Evolutionary conservation across 2,888 invertebrate species (phyloP), one percentile per base, ranked within the genome.

Genomic region (Drosophila robusta): DNA sequence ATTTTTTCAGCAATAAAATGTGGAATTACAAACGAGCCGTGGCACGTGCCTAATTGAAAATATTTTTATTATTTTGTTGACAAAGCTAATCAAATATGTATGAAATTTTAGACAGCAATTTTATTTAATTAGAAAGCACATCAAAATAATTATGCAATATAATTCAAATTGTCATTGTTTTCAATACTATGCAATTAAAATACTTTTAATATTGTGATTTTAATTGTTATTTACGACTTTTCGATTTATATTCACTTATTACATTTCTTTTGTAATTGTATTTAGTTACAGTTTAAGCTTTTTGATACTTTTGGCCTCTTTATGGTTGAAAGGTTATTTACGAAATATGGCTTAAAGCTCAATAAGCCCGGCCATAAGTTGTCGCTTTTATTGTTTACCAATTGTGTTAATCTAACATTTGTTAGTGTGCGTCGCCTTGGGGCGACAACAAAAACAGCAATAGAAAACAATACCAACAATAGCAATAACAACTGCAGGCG

Each of bases 311-410:
- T 9, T 38, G 36, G 46, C 14, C 36, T 32, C 18, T 52, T 45
- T 56, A 50, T 16, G 29, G 46, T 16, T 51, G 16, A 51, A 38
- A 49, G 46, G 24, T 42, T n/a, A 42, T 42, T 54, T 29, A n/a
- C 39, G 44, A 12, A 54, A 34, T 49, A 69, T 52, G 64, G 78
- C 87, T 80, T 72, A 61, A 70, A 78, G 78, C 68, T 34, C 61
- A 42, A 67, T 78, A 78, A 80, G 75, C 67, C 36, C n/a, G 66
- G 63, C 62, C 44, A 58, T 70, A 74, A 74, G 80, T 79, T 71
- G 79, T 61, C 75, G 60, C 69, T 66, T 79, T 89, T 86, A 86
- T 89, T 89, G 86, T 88, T 87, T 87, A 78, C 80, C 86, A 87
- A 86, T 86, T 87, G 86, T 83, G 88, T 83, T 89, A 89, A 54